Evolutionary conservation across 2,888 invertebrate genomes (phyloP), one percentile per base, ranked within the genome.

Genomic region (Beris morrisii): DNA sequence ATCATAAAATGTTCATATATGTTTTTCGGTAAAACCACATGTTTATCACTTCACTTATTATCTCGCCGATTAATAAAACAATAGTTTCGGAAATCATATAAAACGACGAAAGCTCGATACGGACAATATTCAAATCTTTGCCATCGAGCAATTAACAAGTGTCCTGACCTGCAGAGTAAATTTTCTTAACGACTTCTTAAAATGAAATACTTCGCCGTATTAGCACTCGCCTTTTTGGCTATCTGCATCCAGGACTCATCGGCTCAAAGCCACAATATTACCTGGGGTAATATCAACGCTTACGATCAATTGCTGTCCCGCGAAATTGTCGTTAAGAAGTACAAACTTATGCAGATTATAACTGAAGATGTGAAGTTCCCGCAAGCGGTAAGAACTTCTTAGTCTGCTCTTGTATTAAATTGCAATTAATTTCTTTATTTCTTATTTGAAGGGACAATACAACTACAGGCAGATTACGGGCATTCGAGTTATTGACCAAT

Each of bases 261-360:
- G 4, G 57, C 45, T 4, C 56, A 48, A 59, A 59, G 59, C 31
- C 61, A 52, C 13, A 50, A 38, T 22, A 11, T 22, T 4, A 32
- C 43, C 9, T 61, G 61, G 61, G 61, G 61, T 9, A 38, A 50
- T 38, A 52, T 15, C 13, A 28, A 52, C 11, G 5, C 50, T 7
- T 61, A 61, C 28, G 61, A 61, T 50, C 6, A 28, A 11, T 12
- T 61, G 4, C 38, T 61, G 32, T 43, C 12, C 13, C 61, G 61
- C 6, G 61, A 50, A 5, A 61, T 38, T 5, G 43, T 61, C 3
- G 30, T 46, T 4, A 30, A 52, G 15, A 52, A 32, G 12, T 61
- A 30, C 31, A 46, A 46, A 6, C 38, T 45, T 7, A 32, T 61
- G n/a, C 32, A 38, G 6, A 22, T 50, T 22, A 50, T 52, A 12